Base-by-base conservation (phyloP, 1,140 invertebrate genomes). In the Drosophila triauraria region DNA sequence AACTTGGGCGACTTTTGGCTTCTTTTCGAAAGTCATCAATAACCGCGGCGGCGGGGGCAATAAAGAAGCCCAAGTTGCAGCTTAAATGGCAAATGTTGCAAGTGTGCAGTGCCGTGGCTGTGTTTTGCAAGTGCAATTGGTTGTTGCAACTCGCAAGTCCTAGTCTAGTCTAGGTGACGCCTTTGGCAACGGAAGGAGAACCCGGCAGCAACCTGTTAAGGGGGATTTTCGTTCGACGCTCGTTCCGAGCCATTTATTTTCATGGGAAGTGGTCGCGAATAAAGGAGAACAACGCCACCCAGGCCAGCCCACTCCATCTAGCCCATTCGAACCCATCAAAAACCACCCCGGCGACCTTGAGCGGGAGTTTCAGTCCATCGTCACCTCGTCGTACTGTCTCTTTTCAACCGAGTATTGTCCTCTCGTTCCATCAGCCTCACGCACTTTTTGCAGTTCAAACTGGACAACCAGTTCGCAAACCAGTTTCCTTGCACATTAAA, bases 81-180 rank as follows among this genome's bases (percentile, higher is more conserved):
- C 61, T 35, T 44, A 75, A 75, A 62, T 62, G 62, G 61, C 71
- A 76, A 79, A 59, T 27, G 58, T 76, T 80, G 70, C 76, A 82
- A 59, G 20, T 43, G 44, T 63, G 50, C 20, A 62, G 40, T 27
- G 63, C 12, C 30, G 25, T 38, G 20, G 40, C 44, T 32, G 75
- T 60, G 32, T 46, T 80, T 38, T 61, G 30, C 53, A 54, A 40
- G 13, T 78, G 56, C 53, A 78, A 17, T 65, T 42, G 47, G 23
- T 54, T 54, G 65, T 68, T 44, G 59, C 27, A 43, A 46, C 61
- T 68, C 42, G 59, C 27, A 43, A 46, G 46, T 68, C 35, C 32
- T 57, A 48, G 81, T 91, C 83, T 91, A 88, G 90, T 90, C 90
- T 67, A 43, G 60, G 51, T 78, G 88, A 91, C 88, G 88, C 88